A percentile compares a stretch with the other conserved stretches of the same genome.
Conservation (phyloP, 2,888 invertebrate species). For the Enchytraeus crypticus region DNA sequence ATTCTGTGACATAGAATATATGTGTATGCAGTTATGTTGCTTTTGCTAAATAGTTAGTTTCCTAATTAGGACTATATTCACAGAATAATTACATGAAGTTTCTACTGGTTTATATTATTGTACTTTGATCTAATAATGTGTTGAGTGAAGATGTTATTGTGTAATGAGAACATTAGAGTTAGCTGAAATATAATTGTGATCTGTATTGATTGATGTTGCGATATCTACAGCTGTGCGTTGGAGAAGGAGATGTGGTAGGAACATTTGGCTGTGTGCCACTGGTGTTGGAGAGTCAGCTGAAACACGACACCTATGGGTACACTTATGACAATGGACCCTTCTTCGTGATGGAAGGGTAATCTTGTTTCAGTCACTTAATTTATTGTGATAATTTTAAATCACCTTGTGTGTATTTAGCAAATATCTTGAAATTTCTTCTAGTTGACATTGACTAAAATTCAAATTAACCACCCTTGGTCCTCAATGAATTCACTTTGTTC, state of each 20-base stretch:
- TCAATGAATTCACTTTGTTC: too few species aligned
- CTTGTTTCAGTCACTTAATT: too few species aligned
- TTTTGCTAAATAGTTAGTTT: too few species aligned
- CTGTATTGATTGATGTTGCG: background rate
- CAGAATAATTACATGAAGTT: background rate
- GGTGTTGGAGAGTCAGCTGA: constrained; percentile 33
- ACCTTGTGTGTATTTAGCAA: too few species aligned
- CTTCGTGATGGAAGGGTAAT: constrained; percentile 43
- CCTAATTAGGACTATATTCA: too few species aligned
- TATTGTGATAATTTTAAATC: too few species aligned
- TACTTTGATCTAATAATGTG: background rate
- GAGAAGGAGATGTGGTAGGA: constrained; percentile 26
- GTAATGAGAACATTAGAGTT: background rate
- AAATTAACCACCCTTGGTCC: too few species aligned
- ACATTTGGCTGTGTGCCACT: constrained; percentile 39
- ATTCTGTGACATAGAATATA: too few species aligned
- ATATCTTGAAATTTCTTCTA: too few species aligned
- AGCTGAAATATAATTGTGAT: background rate
- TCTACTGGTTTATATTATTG: background rate
- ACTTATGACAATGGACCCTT: constrained; percentile 40
- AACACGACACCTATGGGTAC: constrained; percentile 35
- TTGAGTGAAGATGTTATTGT: background rate
- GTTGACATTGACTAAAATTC: too few species aligned
- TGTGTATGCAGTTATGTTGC: too few species aligned
- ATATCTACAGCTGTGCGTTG: constrained; percentile 10